Evolutionary conservation across 1,140 invertebrate species (phyloP), one percentile per base, ranked within the genome.

Genomic region (Eumaeus atala): DNA sequence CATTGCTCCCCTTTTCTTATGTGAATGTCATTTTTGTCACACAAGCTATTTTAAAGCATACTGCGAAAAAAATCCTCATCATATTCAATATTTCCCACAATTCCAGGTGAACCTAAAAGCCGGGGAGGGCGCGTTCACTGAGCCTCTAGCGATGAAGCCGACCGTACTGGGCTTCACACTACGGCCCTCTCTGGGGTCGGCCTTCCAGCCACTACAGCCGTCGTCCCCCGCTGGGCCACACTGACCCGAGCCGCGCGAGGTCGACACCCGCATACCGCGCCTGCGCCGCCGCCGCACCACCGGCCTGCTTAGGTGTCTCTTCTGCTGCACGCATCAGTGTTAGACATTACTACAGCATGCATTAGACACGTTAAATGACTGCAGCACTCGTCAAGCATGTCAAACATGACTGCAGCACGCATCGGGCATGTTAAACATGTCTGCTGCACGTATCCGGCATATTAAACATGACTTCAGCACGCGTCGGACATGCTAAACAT

Each of bases 121-220:
- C 0, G 81, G 75, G 51, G 82, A 84, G 37, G 79, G 80, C 54
- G 76, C 84, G 47, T 76, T 70, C 59, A 28, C 77, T 17, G 81
- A 80, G 57, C 79, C 87, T 28, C 51, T 73, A 0, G 59, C 71
- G 54, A 69, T 82, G 70, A 82, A 82, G 71, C 93, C 93, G 70
- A 91, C 92, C 48, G 90, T 91, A 75, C 65, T 74, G 36, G 91
- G 89, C 60, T 95, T 95, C 88, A 92, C 94, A 64, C 88, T 96
- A 70, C 92, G 93, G 70, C 93, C 93, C 53, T 95, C 94, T 74
- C 90, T 92, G 59, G 92, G 93, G 59, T 95, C 94, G 40, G 94
- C 94, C 59, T 96, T 96, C 87, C 91, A 94, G 81, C 92, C 93
- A 62, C 88, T 95, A 58, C 91, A 92, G 74, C 91, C 92, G 58